Evolutionary conservation across 2,888 invertebrate species (phyloP).

Genomic region (Ceramica pisi): DNA sequence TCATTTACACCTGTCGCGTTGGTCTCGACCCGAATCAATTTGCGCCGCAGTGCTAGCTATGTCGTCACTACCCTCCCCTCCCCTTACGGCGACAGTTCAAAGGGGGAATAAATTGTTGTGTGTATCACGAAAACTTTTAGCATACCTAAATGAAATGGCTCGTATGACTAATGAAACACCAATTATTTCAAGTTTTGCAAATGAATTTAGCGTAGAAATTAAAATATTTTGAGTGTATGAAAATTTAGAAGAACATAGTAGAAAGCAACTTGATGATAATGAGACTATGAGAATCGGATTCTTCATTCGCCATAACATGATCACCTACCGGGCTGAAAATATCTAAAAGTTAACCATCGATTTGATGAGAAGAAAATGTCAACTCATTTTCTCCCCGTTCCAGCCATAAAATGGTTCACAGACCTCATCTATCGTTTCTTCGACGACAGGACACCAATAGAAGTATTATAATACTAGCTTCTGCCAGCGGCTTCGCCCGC

Average conservation of each 20-base stretch:
- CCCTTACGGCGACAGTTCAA: slow-evolving; percentile 39
- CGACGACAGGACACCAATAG: background rate
- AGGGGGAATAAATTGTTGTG: slow-evolving; percentile 42
- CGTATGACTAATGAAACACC: slow-evolving; percentile 5
- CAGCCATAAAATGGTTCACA: background rate
- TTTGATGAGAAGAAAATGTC: background rate
- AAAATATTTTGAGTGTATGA: too few relatives aligned
- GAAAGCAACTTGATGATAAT: background rate
- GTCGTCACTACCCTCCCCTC: slow-evolving; percentile 14
- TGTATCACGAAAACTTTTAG: slow-evolving; percentile 10
- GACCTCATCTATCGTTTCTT: background rate
- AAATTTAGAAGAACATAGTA: background rate
- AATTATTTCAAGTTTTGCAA: background rate
- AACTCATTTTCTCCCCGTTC: background rate
- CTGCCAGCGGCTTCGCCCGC: too few relatives aligned
- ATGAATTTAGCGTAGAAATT: background rate
- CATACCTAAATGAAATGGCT: slow-evolving; percentile 14
- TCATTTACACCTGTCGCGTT: slow-evolving; percentile 75
- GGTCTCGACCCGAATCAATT: slow-evolving; percentile 76
- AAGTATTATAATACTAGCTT: slow-evolving; percentile 1
- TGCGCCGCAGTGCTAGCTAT: slow-evolving; percentile 44
- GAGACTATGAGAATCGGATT: background rate
- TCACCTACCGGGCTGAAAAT: background rate
- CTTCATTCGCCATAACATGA: too few relatives aligned
- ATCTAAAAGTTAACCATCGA: background rate